Base-by-base conservation (phyloP, 2,113 vertebrate species). In the Myocastor coypus region DNA sequence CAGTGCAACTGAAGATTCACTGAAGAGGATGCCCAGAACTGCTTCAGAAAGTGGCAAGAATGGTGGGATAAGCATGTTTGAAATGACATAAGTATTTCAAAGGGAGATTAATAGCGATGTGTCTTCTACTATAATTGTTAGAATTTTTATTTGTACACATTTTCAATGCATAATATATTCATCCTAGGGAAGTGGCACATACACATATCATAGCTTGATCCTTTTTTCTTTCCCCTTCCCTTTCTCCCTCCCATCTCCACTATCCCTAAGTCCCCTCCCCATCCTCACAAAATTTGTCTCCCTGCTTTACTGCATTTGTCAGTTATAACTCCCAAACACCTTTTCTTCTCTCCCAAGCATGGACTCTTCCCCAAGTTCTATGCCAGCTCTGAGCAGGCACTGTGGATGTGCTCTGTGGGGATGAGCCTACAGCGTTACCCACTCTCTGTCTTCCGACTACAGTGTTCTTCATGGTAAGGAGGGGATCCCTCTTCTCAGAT, bases 391-490 rank as follows among this genome's bases (percentile, higher is more conserved):
- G 28, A 28, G 28, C 46, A 78, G 42, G 42, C 46, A 17, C 14
- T 19, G 24, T 0, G 13, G n/a, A 16, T 13, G 4, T 37, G 4
- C 57, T 63, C n/a, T 10, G 57, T 5, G 14, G 46, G 14, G 28
- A 24, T 32, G 1, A 0, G 30, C 30, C 30, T 20, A 10, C 10
- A 3, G 5, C 4, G 13, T 34, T 34, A 24, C 50, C 17, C 3
- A 32, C 34, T 61, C 61, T 0, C 30, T 22, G 24, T 78, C 42
- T 34, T 28, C 57, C 82, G 50, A 6, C 16, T 46, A 9, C 20
- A 34, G 2, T 30, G 3, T 30, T 40, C 59, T 69, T 59, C 37
- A 0, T 0, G 1, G 12, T 1, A 10, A 32, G 12, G 61, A 16
- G 13, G 24, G 40, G 28, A n/a, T 19, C 8, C 13, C 50, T n/a